These are phyloP conservation scores for Gallinago undulata DNA, from an alignment of 2,113 vertebrate genomes.

Conservation along the genomic window DNA sequence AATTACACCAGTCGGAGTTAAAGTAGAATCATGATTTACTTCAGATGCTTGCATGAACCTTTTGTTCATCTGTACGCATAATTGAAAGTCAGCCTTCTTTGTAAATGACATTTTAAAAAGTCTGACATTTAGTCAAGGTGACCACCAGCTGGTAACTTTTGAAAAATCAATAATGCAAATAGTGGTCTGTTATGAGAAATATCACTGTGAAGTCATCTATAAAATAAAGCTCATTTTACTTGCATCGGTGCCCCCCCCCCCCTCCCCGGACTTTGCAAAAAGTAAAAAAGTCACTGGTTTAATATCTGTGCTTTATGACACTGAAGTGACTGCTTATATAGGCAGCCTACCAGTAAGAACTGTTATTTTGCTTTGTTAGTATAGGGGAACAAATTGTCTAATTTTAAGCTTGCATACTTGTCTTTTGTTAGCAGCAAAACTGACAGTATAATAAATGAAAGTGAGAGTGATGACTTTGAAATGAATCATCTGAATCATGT, in stretches of 20 bases:
- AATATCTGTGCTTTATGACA: neutral
- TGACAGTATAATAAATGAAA: conserved; percentile 22
- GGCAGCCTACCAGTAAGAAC: neutral
- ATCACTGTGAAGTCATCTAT: neutral
- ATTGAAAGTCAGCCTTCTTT: neutral
- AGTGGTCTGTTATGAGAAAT: neutral
- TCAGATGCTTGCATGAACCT: neutral
- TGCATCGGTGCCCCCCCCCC: neutral
- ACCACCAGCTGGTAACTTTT: conserved; percentile 24
- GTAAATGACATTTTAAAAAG: conserved; percentile 5
- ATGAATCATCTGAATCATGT: neutral
- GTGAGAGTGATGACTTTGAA: neutral
- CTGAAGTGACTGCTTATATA: neutral
- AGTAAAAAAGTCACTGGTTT: neutral
- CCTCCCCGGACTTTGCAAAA: neutral
- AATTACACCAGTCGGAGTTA: neutral
- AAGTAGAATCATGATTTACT: neutral
- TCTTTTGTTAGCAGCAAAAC: conserved; percentile 9
- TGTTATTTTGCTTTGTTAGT: neutral
- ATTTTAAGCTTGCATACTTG: conserved; percentile 7
- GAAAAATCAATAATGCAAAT: conserved; percentile 49
- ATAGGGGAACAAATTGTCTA: neutral
- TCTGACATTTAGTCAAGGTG: conserved; percentile 53
- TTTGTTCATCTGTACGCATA: neutral
- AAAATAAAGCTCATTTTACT: neutral